Conservation (phyloP, 2,888 invertebrate genomes). For the Ophion ventricosus region DNA sequence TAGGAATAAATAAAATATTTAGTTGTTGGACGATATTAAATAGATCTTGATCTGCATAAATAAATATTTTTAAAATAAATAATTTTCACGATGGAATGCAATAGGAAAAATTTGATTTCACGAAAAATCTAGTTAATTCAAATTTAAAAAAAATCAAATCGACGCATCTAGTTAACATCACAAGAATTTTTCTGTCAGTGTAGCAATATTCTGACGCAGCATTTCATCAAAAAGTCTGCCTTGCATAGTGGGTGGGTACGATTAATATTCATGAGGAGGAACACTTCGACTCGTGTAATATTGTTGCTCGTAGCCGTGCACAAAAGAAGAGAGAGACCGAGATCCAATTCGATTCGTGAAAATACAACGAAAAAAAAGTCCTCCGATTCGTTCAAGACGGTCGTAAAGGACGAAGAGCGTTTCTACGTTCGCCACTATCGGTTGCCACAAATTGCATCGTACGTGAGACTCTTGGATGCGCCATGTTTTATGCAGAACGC, state of each 20-base stretch:
- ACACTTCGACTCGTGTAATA: slow-evolving; percentile 21
- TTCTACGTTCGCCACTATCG: neutral
- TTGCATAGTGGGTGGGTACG: neutral
- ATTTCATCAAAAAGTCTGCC: neutral
- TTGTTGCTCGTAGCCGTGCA: slow-evolving; percentile 1
- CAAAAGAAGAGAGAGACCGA: neutral
- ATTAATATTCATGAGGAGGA: slow-evolving; percentile 30
- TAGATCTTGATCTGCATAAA: too few relatives aligned
- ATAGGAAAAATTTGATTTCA: too few relatives aligned
- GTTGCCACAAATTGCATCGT: slow-evolving; percentile 53
- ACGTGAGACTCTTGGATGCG: slow-evolving; percentile 43
- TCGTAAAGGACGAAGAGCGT: slow-evolving; percentile 45
- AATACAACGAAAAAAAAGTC: slow-evolving; percentile 49
- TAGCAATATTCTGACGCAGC: too few relatives aligned
- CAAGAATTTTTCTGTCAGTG: too few relatives aligned
- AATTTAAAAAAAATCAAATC: too few relatives aligned
- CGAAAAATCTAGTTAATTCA: too few relatives aligned
- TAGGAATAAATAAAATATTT: too few relatives aligned
- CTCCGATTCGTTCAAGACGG: slow-evolving; percentile 40
- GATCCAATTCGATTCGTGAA: slow-evolving; percentile 37
- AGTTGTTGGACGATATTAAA: too few relatives aligned
- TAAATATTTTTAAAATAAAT: too few relatives aligned
- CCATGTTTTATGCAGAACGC: slow-evolving; percentile 61
- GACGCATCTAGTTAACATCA: too few relatives aligned
- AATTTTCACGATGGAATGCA: too few relatives aligned